phyloP scores from a whole-genome alignment of 2,113 vertebrate genomes.

The Ciconia stormi region DNA sequence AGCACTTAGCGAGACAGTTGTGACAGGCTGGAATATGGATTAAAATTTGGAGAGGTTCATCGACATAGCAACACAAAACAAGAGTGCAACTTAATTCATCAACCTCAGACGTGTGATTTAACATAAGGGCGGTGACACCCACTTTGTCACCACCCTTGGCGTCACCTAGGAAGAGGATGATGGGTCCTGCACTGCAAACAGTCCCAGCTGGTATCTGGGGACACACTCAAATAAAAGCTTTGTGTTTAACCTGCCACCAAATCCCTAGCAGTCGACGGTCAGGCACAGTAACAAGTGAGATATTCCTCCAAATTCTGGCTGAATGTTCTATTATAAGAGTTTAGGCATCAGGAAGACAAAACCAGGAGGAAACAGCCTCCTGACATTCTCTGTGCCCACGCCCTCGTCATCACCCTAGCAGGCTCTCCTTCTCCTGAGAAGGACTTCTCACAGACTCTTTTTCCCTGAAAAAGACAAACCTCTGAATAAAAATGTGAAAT shows the following conservation, averaged over 20 bases:
- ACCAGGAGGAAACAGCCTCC: not conserved
- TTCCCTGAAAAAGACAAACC: not conserved
- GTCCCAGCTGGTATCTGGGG: not conserved
- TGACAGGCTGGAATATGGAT: not conserved
- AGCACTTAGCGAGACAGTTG: accelerated
- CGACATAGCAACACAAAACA: not conserved
- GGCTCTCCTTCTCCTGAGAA: not conserved
- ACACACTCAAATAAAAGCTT: not conserved
- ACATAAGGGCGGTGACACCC: not conserved
- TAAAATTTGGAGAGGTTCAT: not conserved
- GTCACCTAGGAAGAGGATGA: not conserved
- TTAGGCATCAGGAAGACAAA: not conserved
- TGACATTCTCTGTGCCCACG: not conserved
- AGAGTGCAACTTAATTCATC: not conserved
- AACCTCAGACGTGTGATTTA: accelerated
- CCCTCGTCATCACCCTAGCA: not conserved
- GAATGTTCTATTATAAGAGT: not conserved
- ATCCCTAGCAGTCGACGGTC: not conserved
- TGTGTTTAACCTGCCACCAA: not conserved
- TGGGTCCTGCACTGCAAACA: not conserved
- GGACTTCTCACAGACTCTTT: not conserved
- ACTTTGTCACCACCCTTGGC: not conserved
- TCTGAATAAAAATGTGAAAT: accelerated
- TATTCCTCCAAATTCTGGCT: not conserved
- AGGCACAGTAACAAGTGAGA: not conserved